Conservation (phyloP, 1,140 invertebrate genomes). For the Heliothis subflexa region DNA sequence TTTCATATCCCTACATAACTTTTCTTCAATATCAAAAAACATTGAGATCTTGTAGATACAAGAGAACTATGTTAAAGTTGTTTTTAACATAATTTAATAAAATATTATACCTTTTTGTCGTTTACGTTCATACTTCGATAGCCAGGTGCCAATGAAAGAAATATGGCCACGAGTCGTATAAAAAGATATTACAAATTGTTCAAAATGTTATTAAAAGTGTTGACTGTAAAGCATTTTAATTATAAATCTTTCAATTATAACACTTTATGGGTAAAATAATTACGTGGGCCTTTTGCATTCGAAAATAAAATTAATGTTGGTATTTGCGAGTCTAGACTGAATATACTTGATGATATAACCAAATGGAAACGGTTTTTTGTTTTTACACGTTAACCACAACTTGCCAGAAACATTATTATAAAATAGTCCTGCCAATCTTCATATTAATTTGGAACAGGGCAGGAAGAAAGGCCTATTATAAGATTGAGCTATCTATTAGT, state of each 20-base stretch:
- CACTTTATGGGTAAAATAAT: not conserved
- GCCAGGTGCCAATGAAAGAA: constrained; percentile 4
- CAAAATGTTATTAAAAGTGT: not conserved
- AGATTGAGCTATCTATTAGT: no score
- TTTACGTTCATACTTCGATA: not conserved
- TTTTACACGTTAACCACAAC: no score
- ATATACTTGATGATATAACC: no score
- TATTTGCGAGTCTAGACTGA: no score
- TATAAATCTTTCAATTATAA: not conserved
- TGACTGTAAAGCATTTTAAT: not conserved
- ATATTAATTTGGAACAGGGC: no score
- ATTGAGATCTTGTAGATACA: not conserved
- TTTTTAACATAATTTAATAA: constrained; percentile 27
- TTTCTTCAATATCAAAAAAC: not conserved
- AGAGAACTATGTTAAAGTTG: constrained; percentile 1
- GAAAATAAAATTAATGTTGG: no score
- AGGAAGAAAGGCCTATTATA: no score
- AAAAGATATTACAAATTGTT: not conserved
- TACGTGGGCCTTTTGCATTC: no score
- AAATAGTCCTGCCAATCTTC: no score
- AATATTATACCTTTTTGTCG: not conserved
- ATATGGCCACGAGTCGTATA: not conserved
- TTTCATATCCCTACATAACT: not conserved
- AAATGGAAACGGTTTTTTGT: no score
- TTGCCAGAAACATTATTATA: no score